Conservation (phyloP, 2,888 invertebrate species). For the Athrips mouffetella region DNA sequence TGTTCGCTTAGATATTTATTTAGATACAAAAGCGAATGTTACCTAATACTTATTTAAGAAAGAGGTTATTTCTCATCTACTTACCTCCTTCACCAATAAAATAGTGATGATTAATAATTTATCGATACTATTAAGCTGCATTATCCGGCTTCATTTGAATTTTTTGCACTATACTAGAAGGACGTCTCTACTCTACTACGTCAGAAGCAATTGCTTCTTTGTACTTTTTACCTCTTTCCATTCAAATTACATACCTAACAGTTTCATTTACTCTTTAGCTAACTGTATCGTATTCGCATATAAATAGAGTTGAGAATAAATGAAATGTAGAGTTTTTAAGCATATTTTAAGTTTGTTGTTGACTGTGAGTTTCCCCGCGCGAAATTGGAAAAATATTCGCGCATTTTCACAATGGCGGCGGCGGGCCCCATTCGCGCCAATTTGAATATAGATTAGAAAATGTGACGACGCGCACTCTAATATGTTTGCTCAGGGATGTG, state of each 20-base stretch:
- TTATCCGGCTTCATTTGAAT: no score
- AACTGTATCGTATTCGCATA: not conserved
- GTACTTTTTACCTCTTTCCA: constrained; percentile 46
- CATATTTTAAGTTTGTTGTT: constrained; percentile 19
- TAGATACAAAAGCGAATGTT: no score
- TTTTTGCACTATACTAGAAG: no score
- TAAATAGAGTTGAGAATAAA: not conserved
- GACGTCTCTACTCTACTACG: no score
- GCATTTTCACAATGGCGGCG: constrained; percentile 65
- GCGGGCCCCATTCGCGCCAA: constrained; percentile 64
- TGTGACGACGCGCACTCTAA: constrained; percentile 70
- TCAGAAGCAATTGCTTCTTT: constrained; percentile 40
- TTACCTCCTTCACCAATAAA: no score
- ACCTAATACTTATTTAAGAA: no score
- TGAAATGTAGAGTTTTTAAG: not conserved
- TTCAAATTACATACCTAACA: constrained; percentile 30
- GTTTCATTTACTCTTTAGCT: constrained; percentile 10
- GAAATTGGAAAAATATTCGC: constrained; percentile 74
- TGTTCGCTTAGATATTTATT: no score
- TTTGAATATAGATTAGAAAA: constrained; percentile 78
- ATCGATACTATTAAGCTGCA: no score
- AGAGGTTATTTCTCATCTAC: no score
- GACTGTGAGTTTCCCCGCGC: constrained; percentile 65
- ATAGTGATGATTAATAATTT: no score
- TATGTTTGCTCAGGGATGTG: constrained; percentile 56